Evolutionary conservation across 2,888 invertebrate species (phyloP).

Genomic region (Sarcophaga carnaria): DNA sequence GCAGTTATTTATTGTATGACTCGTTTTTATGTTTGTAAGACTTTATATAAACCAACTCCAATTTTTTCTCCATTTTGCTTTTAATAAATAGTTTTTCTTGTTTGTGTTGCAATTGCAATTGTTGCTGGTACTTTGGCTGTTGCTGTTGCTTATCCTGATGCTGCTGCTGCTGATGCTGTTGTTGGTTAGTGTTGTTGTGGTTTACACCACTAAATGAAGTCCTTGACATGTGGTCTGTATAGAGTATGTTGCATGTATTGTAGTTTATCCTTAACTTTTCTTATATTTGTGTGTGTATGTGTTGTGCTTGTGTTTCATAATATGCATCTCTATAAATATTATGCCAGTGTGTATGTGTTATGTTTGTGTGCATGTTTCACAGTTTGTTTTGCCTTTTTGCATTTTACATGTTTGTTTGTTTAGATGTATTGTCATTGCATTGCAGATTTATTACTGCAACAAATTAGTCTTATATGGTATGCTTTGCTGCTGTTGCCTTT

Average conservation of each 20-base stretch:
- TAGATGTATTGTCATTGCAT: slow-evolving; percentile 65
- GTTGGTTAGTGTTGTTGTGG: slow-evolving; percentile 66
- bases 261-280: not conserved
- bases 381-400: slow-evolving; percentile 54
- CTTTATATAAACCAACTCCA: not conserved
- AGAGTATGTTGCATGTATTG: slow-evolving; percentile 56
- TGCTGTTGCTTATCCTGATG: slow-evolving; percentile 16
- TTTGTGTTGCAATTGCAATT: slow-evolving; percentile 44
- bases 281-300: not conserved
- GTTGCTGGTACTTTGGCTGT: slow-evolving; percentile 53
- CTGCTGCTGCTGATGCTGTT: slow-evolving; percentile 48
- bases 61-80: slow-evolving; percentile 8
- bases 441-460: slow-evolving; percentile 69
- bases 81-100: slow-evolving; percentile 4
- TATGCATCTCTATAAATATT: not conserved
- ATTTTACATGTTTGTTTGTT: slow-evolving; percentile 62
- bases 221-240: slow-evolving; percentile 67
- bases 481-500: slow-evolving; percentile 5
- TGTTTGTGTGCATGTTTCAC: not conserved
- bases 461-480: slow-evolving; percentile 65
- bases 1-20: slow-evolving; percentile 29
- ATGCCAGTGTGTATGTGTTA: not conserved
- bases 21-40: slow-evolving; percentile 11
- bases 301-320: too few relatives aligned
- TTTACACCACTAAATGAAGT: slow-evolving; percentile 67